Evolutionary conservation across 2,888 invertebrate genomes (phyloP).

Genomic region (Eupithecia pulchellata): DNA sequence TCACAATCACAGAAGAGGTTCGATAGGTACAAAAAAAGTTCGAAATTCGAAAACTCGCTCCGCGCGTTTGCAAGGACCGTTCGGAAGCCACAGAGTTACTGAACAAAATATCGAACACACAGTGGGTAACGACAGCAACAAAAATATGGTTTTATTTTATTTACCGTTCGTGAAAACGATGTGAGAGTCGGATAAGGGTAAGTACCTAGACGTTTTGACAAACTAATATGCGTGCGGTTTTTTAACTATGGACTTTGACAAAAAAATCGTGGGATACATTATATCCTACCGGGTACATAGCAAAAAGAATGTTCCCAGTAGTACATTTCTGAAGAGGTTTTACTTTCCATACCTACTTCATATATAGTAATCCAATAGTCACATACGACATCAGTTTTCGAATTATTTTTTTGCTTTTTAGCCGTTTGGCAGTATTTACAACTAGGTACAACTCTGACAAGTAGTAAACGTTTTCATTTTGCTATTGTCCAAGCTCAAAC

Average conservation of each 20-base stretch:
- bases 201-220: background rate
- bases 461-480: too few species aligned
- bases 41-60: slow-evolving; percentile 25
- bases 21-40: background rate
- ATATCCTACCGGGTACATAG: too few species aligned
- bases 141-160: slow-evolving; percentile 4
- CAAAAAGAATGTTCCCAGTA: too few species aligned
- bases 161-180: background rate
- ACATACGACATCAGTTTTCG: too few species aligned
- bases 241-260: background rate
- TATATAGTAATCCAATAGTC: too few species aligned
- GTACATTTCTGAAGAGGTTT: too few species aligned
- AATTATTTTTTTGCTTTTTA: too few species aligned
- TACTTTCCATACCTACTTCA: too few species aligned
- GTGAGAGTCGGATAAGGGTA: background rate
- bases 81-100: slow-evolving; percentile 44
- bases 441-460: too few species aligned
- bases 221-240: background rate
- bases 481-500: too few species aligned
- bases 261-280: background rate
- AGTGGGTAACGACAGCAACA: slow-evolving; percentile 38
- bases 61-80: slow-evolving; percentile 33
- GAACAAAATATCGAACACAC: slow-evolving; percentile 48
- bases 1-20: slow-evolving; percentile 5
- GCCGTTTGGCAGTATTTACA: too few species aligned